phyloP scores from a whole-genome alignment of 2,113 vertebrate species.

The Semnornis frantzii region DNA sequence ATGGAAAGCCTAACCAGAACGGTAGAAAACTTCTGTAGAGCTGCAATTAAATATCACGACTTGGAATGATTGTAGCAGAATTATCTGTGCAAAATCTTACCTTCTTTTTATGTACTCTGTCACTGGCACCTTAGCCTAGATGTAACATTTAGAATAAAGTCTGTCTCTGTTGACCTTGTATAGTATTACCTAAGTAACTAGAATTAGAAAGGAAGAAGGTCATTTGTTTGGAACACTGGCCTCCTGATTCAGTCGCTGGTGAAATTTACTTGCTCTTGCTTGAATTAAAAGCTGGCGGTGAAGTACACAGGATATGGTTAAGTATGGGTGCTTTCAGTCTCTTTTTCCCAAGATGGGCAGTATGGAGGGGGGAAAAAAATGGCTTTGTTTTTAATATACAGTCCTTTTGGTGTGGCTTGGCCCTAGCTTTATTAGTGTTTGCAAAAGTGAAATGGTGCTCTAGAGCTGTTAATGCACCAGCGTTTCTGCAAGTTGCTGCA shows the following conservation, averaged over 20 bases:
- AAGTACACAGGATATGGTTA: background rate
- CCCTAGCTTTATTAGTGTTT: background rate
- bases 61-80: background rate
- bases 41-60: background rate
- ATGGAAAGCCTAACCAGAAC: background rate
- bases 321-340: accelerated
- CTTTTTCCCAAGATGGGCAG: background rate
- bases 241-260: background rate
- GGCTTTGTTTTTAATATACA: background rate
- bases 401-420: background rate
- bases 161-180: background rate
- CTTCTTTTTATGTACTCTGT: background rate
- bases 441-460: background rate
- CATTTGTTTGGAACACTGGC: background rate
- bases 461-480: background rate
- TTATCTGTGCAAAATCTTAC: background rate
- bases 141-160: background rate
- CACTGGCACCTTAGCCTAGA: background rate
- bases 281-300: background rate
- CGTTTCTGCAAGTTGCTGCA: accelerated
- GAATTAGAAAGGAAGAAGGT: conserved; percentile 22
- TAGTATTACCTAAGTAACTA: background rate
- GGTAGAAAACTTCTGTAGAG: background rate
- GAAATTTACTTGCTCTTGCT: background rate
- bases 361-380: background rate